Evolutionary conservation across 2,797 vertebrate species (phyloP).

Genomic region (Jordanella pulchra): DNA sequence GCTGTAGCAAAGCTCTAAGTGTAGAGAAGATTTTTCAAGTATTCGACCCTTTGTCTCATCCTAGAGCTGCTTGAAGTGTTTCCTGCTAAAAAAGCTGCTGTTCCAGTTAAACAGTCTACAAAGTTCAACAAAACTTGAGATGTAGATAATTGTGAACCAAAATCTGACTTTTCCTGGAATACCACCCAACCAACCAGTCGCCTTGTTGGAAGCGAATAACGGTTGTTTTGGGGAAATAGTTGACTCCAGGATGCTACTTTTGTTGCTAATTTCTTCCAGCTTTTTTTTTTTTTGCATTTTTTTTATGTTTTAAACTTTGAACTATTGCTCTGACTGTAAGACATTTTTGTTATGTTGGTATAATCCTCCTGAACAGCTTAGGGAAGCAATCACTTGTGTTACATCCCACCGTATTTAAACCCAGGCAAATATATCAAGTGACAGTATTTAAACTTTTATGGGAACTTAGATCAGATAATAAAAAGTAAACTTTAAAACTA

Average conservation of each 20-base stretch:
- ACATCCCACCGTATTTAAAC: neutral
- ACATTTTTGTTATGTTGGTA: no score
- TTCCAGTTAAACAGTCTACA: neutral
- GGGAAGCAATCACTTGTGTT: neutral
- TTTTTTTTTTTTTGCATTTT: neutral
- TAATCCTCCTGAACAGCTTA: neutral
- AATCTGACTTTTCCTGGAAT: neutral
- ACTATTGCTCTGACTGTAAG: neutral
- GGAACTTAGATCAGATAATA: neutral
- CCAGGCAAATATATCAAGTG: neutral
- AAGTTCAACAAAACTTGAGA: neutral
- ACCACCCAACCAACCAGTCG: slow-evolving; percentile 2
- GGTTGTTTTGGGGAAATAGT: neutral
- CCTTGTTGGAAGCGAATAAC: neutral
- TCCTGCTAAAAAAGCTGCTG: neutral
- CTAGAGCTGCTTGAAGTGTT: neutral
- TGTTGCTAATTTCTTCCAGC: neutral
- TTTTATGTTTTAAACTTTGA: neutral
- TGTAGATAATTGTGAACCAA: slow-evolving; percentile 1
- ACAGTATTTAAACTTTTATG: neutral
- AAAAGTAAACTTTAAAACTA: neutral
- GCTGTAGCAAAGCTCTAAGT: neutral
- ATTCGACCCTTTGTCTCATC: no score
- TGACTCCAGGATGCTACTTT: neutral
- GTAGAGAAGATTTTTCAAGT: neutral